phyloP scores from a whole-genome alignment of 2,888 invertebrate species.

The Parapristionchus giblindavisi region DNA sequence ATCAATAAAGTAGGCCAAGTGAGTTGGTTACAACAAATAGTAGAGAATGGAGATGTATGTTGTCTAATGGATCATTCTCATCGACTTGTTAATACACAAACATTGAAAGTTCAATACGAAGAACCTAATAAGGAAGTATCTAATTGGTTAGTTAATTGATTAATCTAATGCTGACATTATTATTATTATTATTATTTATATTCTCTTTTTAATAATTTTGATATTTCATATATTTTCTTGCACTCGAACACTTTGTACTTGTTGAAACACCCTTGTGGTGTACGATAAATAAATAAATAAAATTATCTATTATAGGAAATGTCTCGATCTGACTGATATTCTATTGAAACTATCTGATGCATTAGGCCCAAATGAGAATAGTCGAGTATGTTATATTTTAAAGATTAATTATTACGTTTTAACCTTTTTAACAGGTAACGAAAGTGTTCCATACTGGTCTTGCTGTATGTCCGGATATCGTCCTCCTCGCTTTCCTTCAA shows the following conservation, averaged over 20 bases:
- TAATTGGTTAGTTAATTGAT: conserved; percentile 78
- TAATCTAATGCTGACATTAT: too few relatives aligned
- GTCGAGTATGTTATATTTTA: conserved; percentile 35
- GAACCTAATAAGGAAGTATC: conserved; percentile 90
- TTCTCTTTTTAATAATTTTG: too few relatives aligned
- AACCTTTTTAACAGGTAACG: conserved; percentile 1
- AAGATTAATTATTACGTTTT: background rate
- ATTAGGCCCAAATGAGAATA: conserved; percentile 7
- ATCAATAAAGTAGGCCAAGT: conserved; percentile 72
- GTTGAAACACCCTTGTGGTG: too few relatives aligned
- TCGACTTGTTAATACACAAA: conserved; percentile 85
- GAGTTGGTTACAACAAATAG: conserved; percentile 84
- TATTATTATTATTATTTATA: background rate
- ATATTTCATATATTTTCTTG: too few relatives aligned
- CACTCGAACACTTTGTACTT: too few relatives aligned
- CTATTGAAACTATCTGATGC: conserved; percentile 80
- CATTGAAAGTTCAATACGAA: conserved; percentile 85
- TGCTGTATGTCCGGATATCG: conserved; percentile 84
- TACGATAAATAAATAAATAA: background rate
- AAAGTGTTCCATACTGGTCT: conserved; percentile 41
- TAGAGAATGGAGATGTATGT: conserved; percentile 91
- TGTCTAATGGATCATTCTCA: conserved; percentile 90
- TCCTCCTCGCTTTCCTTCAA: conserved; percentile 87
- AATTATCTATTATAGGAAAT: conserved; percentile 76
- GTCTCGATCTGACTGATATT: conserved; percentile 87